Conservation (phyloP, 1,140 invertebrate genomes). For the Drosophila insularis region DNA sequence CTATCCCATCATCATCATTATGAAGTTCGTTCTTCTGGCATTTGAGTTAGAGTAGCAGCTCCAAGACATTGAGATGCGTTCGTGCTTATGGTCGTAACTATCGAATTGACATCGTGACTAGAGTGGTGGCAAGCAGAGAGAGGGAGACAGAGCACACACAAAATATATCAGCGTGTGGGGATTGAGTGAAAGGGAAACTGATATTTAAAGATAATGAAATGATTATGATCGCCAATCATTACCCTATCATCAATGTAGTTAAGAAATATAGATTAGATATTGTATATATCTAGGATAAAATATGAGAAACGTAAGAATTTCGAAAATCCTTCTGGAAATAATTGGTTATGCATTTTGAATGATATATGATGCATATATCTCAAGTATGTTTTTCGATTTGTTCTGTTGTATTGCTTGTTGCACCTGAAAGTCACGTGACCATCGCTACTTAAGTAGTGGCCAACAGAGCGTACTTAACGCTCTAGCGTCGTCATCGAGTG, state of each 20-base stretch:
- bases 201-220: no score
- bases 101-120: neutral
- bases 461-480: conserved; percentile 46
- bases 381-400: neutral
- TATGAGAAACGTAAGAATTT: no score
- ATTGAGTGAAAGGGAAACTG: no score
- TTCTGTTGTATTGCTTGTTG: neutral
- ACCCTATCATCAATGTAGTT: no score
- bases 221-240: no score
- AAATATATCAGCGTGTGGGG: no score
- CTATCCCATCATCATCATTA: neutral
- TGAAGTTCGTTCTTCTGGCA: neutral
- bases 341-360: no score
- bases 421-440: conserved; percentile 28
- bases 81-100: neutral
- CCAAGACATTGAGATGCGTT: neutral
- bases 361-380: no score
- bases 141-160: no score
- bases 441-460: conserved; percentile 22
- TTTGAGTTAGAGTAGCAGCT: neutral
- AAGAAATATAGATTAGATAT: no score
- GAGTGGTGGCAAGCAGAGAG: neutral
- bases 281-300: no score
- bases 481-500: conserved; percentile 45
- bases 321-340: no score